Conservation (phyloP, 2,797 vertebrate genomes). For the Pteronotus mesoamericanus region DNA sequence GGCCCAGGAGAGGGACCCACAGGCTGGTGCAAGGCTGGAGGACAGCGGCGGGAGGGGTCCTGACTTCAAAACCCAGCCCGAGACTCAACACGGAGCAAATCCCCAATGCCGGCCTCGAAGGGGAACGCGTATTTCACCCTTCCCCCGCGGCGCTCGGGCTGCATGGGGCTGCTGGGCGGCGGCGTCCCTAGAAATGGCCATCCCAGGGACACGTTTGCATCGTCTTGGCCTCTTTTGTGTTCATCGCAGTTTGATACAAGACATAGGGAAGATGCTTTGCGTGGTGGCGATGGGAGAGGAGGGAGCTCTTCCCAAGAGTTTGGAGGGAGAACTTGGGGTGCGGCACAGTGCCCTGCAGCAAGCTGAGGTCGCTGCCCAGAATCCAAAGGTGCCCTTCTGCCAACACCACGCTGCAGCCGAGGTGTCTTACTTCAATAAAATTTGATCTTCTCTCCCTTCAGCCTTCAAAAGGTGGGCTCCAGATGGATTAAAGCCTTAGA, state of each 20-base stretch:
- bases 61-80: no score
- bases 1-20: background rate
- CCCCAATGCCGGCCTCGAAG: background rate
- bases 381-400: background rate
- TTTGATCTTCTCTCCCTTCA: background rate
- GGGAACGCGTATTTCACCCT: accelerated
- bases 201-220: background rate
- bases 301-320: background rate
- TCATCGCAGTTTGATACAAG: background rate
- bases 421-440: background rate
- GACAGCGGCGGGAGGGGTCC: accelerated
- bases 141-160: accelerated
- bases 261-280: background rate
- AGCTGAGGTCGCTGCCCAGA: background rate
- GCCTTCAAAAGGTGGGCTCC: background rate
- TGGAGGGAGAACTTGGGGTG: accelerated
- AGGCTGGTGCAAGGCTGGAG: accelerated
- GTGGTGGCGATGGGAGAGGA: background rate
- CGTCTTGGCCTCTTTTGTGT: background rate
- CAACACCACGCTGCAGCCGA: accelerated
- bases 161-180: no score
- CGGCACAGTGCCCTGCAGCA: background rate
- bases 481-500: background rate
- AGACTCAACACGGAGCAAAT: accelerated
- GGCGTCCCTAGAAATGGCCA: accelerated